These are phyloP conservation scores for Holcopasites calliopsidis DNA, from an alignment of 1,140 invertebrate species.

Conservation along the genomic window DNA sequence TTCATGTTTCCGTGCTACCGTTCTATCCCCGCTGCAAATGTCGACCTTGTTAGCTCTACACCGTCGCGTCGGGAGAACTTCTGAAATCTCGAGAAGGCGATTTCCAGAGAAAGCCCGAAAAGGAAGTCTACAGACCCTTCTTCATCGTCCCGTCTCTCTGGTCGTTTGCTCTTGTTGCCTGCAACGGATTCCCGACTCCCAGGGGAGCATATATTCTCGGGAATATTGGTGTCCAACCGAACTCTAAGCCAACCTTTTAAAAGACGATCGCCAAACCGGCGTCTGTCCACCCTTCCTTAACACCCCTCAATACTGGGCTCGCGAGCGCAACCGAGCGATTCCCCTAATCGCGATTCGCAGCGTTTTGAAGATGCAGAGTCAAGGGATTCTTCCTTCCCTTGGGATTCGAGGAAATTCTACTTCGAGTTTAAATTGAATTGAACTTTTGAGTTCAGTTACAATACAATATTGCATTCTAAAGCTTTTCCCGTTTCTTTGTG, in stretches of 20 bases:
- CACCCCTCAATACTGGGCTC: not conserved
- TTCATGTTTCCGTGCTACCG: not conserved
- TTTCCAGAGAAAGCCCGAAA: slow-evolving; percentile 42
- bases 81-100: slow-evolving; percentile 51
- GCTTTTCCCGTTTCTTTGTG: no score
- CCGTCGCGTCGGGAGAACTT: not conserved
- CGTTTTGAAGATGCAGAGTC: not conserved
- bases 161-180: slow-evolving; percentile 14
- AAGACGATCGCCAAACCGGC: slow-evolving; percentile 8
- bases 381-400: no score
- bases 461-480: no score
- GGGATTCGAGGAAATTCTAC: no score
- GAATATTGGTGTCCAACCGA: slow-evolving; percentile 23
- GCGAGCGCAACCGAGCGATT: not conserved
- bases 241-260: slow-evolving; percentile 15
- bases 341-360: slow-evolving; percentile 1
- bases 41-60: slow-evolving; percentile 11
- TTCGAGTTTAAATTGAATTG: no score
- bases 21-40: not conserved
- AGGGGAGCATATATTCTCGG: slow-evolving; percentile 1
- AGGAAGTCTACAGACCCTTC: slow-evolving; percentile 13
- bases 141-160: not conserved
- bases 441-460: no score
- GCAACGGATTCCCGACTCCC: slow-evolving; percentile 13
- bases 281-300: slow-evolving; percentile 8